These are phyloP conservation scores for Vulpes vulpes DNA, from an alignment of 2,113 vertebrate genomes.

Conservation along the genomic window DNA sequence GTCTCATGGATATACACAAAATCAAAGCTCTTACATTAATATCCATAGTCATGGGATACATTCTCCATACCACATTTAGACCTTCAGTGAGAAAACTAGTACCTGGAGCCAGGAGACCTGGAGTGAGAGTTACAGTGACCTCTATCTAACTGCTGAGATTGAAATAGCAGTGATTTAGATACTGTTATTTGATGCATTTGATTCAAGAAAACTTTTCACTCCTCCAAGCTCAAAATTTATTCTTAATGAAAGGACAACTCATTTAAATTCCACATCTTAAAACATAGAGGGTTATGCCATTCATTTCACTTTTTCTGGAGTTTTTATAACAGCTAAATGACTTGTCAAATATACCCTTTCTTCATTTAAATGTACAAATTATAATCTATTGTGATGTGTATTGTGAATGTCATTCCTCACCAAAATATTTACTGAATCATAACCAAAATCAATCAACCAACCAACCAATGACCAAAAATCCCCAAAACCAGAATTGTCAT, in stretches of 20 bases:
- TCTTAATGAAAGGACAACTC: not conserved
- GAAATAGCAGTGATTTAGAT: not conserved
- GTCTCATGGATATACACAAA: not conserved
- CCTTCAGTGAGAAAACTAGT: not conserved
- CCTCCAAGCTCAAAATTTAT: not conserved
- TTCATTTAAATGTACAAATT: not conserved
- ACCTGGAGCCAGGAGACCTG: not conserved
- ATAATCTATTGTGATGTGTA: not conserved
- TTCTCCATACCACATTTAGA: not conserved
- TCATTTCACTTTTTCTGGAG: not conserved
- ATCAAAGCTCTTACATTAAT: not conserved
- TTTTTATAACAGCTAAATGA: not conserved
- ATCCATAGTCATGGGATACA: not conserved
- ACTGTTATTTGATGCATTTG: not conserved
- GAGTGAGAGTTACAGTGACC: not conserved
- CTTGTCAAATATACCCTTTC: not conserved
- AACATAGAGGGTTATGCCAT: not conserved
- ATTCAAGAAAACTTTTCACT: not conserved
- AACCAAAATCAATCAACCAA: not conserved
- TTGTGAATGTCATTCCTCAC: not conserved
- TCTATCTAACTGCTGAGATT: not conserved
- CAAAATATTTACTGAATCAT: not conserved
- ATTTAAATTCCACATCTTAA: not conserved
- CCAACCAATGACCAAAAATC: not conserved
- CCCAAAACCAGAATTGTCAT: not conserved